These are phyloP conservation scores for Melangyna quadrimaculata DNA, from an alignment of 2,888 invertebrate genomes.

Conservation along the genomic window DNA sequence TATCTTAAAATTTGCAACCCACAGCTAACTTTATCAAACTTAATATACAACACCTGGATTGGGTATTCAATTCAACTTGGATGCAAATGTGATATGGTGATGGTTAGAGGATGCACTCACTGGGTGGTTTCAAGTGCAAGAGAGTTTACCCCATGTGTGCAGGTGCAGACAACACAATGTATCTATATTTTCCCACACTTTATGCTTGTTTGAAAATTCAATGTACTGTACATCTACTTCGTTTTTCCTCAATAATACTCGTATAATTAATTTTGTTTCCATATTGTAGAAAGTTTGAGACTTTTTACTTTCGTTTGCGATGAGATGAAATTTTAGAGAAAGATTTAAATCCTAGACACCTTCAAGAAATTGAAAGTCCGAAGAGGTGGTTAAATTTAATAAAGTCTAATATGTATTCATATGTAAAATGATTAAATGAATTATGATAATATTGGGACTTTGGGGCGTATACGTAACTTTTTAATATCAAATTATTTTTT, in stretches of 20 bases:
- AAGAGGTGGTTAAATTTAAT: too few species aligned
- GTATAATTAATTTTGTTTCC: conserved; percentile 49
- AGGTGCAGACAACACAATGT: conserved; percentile 13
- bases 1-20: conserved; percentile 1
- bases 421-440: too few species aligned
- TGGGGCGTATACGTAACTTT: not conserved
- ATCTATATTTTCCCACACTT: conserved; percentile 34
- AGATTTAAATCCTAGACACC: not conserved
- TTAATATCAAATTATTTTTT: too few species aligned
- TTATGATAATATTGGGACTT: not conserved
- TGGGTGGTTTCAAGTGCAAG: not conserved
- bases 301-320: conserved; percentile 44
- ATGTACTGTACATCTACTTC: not conserved
- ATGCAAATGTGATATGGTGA: not conserved
- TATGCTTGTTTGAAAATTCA: conserved; percentile 35
- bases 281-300: conserved; percentile 55
- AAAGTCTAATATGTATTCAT: too few species aligned
- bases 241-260: conserved; percentile 22
- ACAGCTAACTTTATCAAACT: not conserved
- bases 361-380: not conserved
- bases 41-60: conserved; percentile 19
- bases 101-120: not conserved
- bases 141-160: conserved; percentile 10
- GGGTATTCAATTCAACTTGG: not conserved
- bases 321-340: not conserved